Base-by-base conservation (phyloP, 2,888 invertebrate genomes). In the Pammene aurita region DNA sequence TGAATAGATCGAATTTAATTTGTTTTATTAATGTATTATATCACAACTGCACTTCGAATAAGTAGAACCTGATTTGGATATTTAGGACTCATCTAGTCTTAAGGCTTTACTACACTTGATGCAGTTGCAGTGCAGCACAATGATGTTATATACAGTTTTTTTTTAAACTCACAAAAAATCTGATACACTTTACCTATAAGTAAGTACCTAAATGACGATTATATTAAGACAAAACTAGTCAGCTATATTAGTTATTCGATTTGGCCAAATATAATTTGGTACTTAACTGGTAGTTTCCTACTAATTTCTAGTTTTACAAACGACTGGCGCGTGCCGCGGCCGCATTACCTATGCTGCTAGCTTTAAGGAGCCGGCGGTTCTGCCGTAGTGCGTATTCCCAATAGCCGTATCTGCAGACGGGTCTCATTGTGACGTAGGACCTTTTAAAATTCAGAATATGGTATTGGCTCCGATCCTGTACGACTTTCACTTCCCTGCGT, bases 401-500 rank as follows among this genome's bases (percentile, higher is more conserved):
- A 44, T 11, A 38, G n/a, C 11, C 5, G n/a, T 10, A 46, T n/a
- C n/a, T 16, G n/a, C 18, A 26, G 9, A 57, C 42, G 9, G 41
- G 7, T 44, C n/a, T 10, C 6, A 9, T 7, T 11, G 57, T 41
- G 10, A 14, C 34, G 10, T 58, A 58, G n/a, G 58, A 26, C 58
- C 10, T 44, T 58, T 34, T 34, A 44, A n/a, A 44, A 5, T 18
- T 56, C 7, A 11, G 18, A 9, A n/a, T 5, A 13, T 57, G 18
- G 14, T 16, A 11, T 44, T 34, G 44, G 18, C 62, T 35, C 34
- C 50, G 60, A 67, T 67, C 67, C 67, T 67, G 63, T 44, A 50
- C 67, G 42, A 67, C 67, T 67, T 67, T 67, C 67, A 63, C 63
- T 67, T 56, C 16, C 66, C 62, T 46, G 61, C 61, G 38, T 18